These are phyloP conservation scores for Tapera naevia DNA, from an alignment of 2,797 vertebrate genomes.

Conservation along the genomic window DNA sequence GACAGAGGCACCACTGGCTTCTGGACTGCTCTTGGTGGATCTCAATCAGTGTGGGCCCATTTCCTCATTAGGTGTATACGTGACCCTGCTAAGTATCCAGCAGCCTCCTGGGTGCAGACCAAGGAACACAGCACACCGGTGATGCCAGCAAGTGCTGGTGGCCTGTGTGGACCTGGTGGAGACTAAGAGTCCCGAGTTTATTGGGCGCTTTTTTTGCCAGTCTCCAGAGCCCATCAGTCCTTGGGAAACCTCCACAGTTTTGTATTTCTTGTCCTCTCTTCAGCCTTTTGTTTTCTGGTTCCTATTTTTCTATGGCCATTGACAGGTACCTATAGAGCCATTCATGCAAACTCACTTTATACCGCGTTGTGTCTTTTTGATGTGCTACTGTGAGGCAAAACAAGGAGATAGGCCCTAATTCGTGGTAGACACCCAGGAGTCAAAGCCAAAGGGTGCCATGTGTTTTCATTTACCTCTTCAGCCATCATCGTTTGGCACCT, in stretches of 20 bases:
- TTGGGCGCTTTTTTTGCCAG: neutral
- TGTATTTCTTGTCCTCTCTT: neutral
- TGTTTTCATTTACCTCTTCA: neutral
- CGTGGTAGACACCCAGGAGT: neutral
- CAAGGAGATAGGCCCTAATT: neutral
- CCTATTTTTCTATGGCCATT: neutral
- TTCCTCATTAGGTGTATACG: neutral
- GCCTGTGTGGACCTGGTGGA: neutral
- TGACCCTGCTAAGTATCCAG: neutral
- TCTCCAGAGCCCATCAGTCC: neutral
- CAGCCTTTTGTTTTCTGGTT: neutral
- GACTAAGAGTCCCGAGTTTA: neutral
- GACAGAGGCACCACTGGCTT: neutral
- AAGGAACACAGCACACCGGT: neutral
- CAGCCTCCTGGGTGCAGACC: neutral
- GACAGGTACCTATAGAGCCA: neutral
- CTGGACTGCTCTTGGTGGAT: neutral
- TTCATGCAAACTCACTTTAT: neutral
- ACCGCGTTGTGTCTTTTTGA: neutral
- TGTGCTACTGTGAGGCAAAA: neutral
- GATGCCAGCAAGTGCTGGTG: neutral
- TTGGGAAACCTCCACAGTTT: neutral
- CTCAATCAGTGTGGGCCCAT: fast-evolving
- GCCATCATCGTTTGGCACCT: neutral
- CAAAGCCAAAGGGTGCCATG: neutral